A percentile compares a stretch with the other conserved stretches of the same genome.
phyloP scores from a whole-genome alignment of 2,797 vertebrate genomes.

The Mycteria americana region DNA sequence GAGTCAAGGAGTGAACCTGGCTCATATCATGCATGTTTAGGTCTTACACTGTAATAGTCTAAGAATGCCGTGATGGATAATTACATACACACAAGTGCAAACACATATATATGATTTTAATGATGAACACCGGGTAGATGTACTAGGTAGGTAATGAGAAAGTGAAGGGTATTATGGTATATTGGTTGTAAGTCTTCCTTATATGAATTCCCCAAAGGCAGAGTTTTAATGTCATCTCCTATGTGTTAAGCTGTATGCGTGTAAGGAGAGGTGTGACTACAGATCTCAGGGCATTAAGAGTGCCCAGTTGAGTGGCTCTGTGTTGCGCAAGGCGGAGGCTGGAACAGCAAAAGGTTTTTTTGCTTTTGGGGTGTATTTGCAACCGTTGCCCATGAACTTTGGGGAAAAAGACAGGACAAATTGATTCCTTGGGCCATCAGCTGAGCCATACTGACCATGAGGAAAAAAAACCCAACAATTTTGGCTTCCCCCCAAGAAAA shows the following conservation, averaged over 20 bases:
- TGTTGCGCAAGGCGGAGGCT: not conserved
- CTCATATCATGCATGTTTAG: not conserved
- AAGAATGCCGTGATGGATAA: not conserved
- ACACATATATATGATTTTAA: not conserved
- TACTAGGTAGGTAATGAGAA: not conserved
- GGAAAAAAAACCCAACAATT: not conserved
- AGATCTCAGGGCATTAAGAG: not conserved
- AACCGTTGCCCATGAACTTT: not conserved
- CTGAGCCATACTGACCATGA: not conserved
- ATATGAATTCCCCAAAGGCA: not conserved
- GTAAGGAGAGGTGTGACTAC: not conserved
- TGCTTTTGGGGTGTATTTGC: not conserved
- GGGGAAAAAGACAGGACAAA: not conserved
- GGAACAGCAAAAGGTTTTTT: not conserved
- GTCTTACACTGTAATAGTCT: not conserved
- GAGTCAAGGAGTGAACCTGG: not conserved
- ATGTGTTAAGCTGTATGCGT: rapidly evolving
- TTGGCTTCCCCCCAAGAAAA: not conserved
- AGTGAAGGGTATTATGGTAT: not conserved
- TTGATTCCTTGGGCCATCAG: not conserved
- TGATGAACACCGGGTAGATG: not conserved
- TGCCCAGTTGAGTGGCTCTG: not conserved
- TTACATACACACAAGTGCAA: not conserved
- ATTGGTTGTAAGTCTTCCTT: not conserved
- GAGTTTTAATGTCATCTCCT: not conserved